Evolutionary conservation across 2,888 invertebrate species (phyloP).

Genomic region (Ormyrus thymus): DNA sequence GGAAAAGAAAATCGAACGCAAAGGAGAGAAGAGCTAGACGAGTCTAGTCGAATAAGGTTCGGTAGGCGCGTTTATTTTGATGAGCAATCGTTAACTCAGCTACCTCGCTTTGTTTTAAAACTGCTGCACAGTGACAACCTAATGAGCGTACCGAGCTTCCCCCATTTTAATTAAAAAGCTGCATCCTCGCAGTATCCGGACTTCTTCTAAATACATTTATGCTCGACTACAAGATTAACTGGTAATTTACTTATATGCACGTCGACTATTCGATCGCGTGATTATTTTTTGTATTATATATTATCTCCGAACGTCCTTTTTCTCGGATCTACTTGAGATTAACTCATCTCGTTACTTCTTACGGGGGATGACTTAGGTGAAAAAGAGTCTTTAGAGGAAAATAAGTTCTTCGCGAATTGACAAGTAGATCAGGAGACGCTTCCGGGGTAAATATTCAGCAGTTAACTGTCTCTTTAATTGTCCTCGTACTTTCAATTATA

Average conservation of each 20-base stretch:
- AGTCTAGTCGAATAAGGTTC: constrained; percentile 30
- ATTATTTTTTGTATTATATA: constrained; percentile 41
- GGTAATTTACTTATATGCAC: constrained; percentile 13
- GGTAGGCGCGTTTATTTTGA: constrained; percentile 26
- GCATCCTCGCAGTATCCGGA: constrained; percentile 50
- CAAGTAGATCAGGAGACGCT: constrained; percentile 67
- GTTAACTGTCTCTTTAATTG: constrained; percentile 9
- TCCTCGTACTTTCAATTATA: not conserved
- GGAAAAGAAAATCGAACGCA: not conserved
- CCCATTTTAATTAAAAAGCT: constrained; percentile 52
- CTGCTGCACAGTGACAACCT: constrained; percentile 55
- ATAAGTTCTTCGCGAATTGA: constrained; percentile 71
- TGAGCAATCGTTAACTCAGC: constrained; percentile 2
- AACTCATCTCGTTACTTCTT: constrained; percentile 37
- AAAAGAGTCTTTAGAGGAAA: constrained; percentile 72
- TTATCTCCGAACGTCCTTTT: constrained; percentile 49
- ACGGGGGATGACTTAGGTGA: constrained; percentile 61
- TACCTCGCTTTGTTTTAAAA: constrained; percentile 12
- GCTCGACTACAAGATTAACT: constrained; percentile 46
- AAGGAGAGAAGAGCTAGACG: constrained; percentile 26
- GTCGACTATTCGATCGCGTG: constrained; percentile 16
- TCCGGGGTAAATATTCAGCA: constrained; percentile 26
- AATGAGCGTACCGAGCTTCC: constrained; percentile 58
- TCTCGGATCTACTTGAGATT: constrained; percentile 50
- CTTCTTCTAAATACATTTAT: constrained; percentile 54